These are phyloP conservation scores for Dascillus cervinus DNA, from an alignment of 2,888 invertebrate genomes.

Conservation along the genomic window DNA sequence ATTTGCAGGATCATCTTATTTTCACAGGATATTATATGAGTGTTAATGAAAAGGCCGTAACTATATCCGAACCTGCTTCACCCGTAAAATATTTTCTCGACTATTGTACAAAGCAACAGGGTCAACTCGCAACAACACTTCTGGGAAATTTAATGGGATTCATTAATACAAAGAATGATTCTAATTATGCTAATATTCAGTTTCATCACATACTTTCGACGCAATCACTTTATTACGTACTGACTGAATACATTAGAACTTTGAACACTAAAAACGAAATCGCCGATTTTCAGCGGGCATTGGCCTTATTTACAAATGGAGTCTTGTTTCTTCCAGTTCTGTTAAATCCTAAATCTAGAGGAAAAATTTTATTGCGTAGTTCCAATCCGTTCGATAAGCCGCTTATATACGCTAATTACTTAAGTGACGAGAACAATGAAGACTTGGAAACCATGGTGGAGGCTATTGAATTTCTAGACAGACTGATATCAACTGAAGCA, in stretches of 20 bases:
- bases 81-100: no score
- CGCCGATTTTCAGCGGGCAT: no score
- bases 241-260: no score
- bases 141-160: constrained; percentile 45
- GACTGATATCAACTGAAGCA: constrained; percentile 38
- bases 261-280: no score
- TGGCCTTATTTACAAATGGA: no score
- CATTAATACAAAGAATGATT: constrained; percentile 37
- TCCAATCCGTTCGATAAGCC: constrained; percentile 52
- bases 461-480: constrained; percentile 41
- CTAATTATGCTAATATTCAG: constrained; percentile 54
- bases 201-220: constrained; percentile 43
- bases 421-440: constrained; percentile 43
- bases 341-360: constrained; percentile 57
- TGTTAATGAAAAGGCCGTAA: constrained; percentile 70
- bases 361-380: constrained; percentile 47
- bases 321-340: no score
- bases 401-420: constrained; percentile 54
- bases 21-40: constrained; percentile 77
- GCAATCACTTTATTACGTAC: constrained; percentile 24
- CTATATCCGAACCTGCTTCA: no score
- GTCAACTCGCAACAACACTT: constrained; percentile 41
- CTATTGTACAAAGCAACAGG: no score
- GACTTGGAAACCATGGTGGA: constrained; percentile 45
- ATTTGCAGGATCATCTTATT: constrained; percentile 47